Base-by-base conservation (phyloP, 2,797 vertebrate species). In the Serranus cabrilla region DNA sequence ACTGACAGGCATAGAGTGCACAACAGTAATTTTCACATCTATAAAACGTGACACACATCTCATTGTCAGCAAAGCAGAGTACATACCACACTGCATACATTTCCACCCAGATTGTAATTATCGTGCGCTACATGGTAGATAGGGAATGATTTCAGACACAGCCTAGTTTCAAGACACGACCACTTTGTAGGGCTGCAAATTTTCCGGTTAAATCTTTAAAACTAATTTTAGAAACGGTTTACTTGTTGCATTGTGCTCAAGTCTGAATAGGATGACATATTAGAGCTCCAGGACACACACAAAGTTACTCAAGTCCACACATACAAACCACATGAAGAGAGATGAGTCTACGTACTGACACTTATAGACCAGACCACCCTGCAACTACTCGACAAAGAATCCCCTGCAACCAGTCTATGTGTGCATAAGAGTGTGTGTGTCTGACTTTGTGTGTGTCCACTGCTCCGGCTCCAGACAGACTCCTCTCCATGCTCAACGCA, bases 301-400 rank as follows among this genome's bases (percentile, higher is more conserved):
- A 73, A 47, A 17, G 87, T 45, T 56, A 31, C 59, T 79, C 39
- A n/a, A 34, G 62, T 45, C 57, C 78, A 64, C 81, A 69, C 68
- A 81, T 46, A 54, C 64, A 82, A 70, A 82, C 76, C 86, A 81
- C 80, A 86, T 77, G 71, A 86, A 74, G 81, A 83, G 76, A 66
- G 75, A 90, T 87, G 84, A 83, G 85, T 81, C 79, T 71, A 27
- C 60, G 14, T 64, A 50, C 75, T 79, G 68, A 87, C 80, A 76
- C 82, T 78, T 73, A 68, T 43, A 84, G 78, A 82, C 66, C 75
- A 76, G 90, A 93, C 91, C 90, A 92, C 90, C 91, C 92, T 87
- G 87, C 39, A 91, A 80, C 77, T 75, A 7, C 25, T 65, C 81
- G 81, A 89, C 86, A 85, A 82, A 89, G 72, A 81, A 72, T 73